Conservation (phyloP, 2,888 invertebrate genomes). For the Synanthedon formicaeformis region DNA sequence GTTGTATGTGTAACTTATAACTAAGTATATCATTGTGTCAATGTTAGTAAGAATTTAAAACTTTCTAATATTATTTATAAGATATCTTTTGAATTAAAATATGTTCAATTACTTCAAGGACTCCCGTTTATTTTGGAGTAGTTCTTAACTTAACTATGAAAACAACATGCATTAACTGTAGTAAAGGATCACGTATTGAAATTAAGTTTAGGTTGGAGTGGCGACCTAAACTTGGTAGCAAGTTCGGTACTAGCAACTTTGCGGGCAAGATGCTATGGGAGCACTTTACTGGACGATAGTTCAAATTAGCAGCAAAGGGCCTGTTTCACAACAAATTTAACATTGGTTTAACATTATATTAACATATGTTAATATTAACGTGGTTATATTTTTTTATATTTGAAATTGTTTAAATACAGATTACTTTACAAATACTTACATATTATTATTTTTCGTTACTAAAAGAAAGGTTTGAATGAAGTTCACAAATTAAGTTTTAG, state of each 20-base stretch:
- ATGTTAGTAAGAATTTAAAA: no score
- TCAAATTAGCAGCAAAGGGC: slow-evolving; percentile 42
- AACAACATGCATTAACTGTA: neutral
- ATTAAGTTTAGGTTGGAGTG: slow-evolving; percentile 36
- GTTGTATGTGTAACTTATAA: no score
- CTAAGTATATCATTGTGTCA: no score
- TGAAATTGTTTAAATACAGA: slow-evolving; percentile 4
- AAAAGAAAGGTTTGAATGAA: no score
- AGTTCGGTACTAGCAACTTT: slow-evolving; percentile 24
- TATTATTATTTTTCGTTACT: no score
- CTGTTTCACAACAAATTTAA: slow-evolving; percentile 16
- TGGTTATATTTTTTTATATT: neutral
- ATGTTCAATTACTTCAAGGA: no score
- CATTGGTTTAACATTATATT: slow-evolving; percentile 9
- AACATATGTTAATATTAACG: no score
- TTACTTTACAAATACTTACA: no score
- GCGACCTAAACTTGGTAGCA: slow-evolving; percentile 36
- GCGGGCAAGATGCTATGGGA: slow-evolving; percentile 38
- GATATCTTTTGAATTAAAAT: no score
- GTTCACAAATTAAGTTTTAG: no score
- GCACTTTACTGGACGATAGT: slow-evolving; percentile 62
- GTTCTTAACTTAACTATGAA: neutral
- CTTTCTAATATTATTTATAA: no score
- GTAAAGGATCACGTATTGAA: slow-evolving; percentile 24
- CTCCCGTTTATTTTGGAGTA: no score